Base-by-base conservation (phyloP, 2,888 invertebrate species). In the Piscicola geometra region DNA sequence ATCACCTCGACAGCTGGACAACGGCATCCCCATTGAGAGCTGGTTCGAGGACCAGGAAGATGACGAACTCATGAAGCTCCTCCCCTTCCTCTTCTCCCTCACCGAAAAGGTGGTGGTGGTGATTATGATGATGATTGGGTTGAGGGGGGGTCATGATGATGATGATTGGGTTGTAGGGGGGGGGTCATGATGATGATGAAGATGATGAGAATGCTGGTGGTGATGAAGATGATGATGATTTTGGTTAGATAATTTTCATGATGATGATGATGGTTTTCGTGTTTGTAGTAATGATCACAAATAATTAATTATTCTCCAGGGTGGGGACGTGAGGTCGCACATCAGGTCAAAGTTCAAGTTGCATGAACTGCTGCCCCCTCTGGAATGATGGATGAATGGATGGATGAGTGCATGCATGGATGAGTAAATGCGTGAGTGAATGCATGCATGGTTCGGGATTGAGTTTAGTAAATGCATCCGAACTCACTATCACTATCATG, bases 1-100 rank as follows among this genome's bases (percentile, higher is more conserved):
- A n/a, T n/a, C n/a, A n/a, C n/a, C 15, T 25, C 30, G 71, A 3
- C 76, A 80, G 79, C 67, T 80, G 72, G 78, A 79, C 56, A 80
- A 80, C 78, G 96, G 96, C 35, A 95, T 96, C 80, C 96, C 96
- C 0, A 96, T 97, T 81, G 94, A 94, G 88, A 94, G 94, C 86
- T 96, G 96, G 96, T 97, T 95, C 86, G 90, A 92, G 80, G 94
- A 95, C 87, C 90, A 91, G 83, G 90, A 89, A 73, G 96, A 96
- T 87, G 90, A 90, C 52, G 96, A 96, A 84, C 88, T 97, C 75
- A 90, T 94, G 82, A 94, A 95, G 84, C 87, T 96, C 81, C 87
- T 96, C 86, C 95, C 95, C 47, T 95, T 96, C 87, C 88, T 97
- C 81, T 93, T 95, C 85, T 89, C 50, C 21, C 52, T 79, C 33